Base-by-base conservation (phyloP, 2,888 invertebrate species). In the Magallana nippona region DNA sequence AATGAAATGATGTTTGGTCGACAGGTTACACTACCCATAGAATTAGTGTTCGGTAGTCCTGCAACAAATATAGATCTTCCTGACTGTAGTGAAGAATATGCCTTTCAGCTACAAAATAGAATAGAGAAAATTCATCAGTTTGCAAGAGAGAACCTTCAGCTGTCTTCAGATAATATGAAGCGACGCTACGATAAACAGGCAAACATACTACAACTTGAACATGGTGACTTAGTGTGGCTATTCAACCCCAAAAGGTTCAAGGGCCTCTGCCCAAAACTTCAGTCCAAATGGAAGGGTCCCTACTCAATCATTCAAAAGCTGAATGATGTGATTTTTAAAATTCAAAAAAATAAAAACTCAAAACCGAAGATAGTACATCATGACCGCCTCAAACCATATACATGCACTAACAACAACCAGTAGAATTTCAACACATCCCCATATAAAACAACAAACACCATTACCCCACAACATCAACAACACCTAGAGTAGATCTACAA, bases 291-390 rank as follows among this genome's bases (percentile, higher is more conserved):
- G 79, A 82, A 85, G 71, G 82, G 84, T 60, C 85, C 84, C 11
- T 84, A 58, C 77, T 22, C 55, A 10, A 55, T 85, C n/a, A 78
- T n/a, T 5, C 55, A 79, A 22, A 83, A 81, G 80, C 17, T 84
- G 10, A 85, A 85, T 82, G 83, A 85, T 83, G 82, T 82, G 13
- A 56, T 85, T 15, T 85, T 63, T 57, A 79, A 82, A 55, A 80
- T 85, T 55, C 81, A 82, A 19, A 82, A 57, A 71, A n/a, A 62
- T 19, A 78, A 57, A 44, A 32, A 58, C 15, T 22, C 58, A 17
- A 81, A 81, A 56, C 19, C 78, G 1, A 83, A 83, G 32, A 60
- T 85, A 15, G 83, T 85, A 10, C 82, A 60, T 44, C 83, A 85
- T 58, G 78, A 85, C 19, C 44, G 82, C 19, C 79, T 85, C 3